Evolutionary conservation across 2,888 invertebrate genomes (phyloP).

Genomic region (Megaustenia siamemsis): DNA sequence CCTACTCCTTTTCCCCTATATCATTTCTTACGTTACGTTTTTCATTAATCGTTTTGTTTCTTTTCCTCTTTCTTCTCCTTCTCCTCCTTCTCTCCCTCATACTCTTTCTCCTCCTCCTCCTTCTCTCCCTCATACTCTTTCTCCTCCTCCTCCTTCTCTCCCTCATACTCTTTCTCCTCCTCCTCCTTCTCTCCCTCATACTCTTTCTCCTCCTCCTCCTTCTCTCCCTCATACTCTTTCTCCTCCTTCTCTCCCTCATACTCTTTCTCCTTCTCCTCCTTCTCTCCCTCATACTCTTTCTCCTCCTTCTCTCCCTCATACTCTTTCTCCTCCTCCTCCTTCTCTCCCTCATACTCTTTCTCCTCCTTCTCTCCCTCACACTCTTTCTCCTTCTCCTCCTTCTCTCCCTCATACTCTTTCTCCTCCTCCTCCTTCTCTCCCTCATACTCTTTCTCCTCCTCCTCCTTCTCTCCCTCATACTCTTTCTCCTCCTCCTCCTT

Average conservation of each 20-base stretch:
- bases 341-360: not conserved
- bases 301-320: not conserved
- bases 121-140: not conserved
- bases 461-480: not conserved
- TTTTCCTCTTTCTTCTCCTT: no score
- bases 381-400: no score
- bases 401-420: not conserved
- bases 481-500: not conserved
- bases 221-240: not conserved
- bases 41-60: no score
- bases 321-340: not conserved
- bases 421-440: not conserved
- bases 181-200: not conserved
- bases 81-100: not conserved
- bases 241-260: no score
- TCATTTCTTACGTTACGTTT: no score
- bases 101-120: not conserved
- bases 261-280: not conserved
- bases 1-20: not conserved
- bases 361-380: no score
- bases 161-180: not conserved
- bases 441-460: not conserved
- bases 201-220: not conserved
- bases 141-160: not conserved
- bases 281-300: not conserved